These are phyloP conservation scores for Gobio gobio DNA, from an alignment of 2,113 vertebrate genomes.

Conservation along the genomic window DNA sequence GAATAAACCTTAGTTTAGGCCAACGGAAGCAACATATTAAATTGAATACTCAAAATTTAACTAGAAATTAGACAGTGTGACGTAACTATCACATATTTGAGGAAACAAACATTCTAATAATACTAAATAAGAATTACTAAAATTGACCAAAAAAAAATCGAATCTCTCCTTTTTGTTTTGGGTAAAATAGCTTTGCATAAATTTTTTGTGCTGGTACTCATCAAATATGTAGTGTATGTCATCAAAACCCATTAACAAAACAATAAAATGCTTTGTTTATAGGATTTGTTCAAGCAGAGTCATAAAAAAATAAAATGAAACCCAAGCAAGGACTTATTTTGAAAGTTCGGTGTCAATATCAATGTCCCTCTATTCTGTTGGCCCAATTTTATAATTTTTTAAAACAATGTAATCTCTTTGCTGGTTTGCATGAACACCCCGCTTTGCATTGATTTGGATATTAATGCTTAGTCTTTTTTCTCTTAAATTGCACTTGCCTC, in stretches of 20 bases:
- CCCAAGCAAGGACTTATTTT: not conserved
- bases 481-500: conserved; percentile 16
- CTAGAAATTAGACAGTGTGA: too few relatives aligned
- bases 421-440: conserved; percentile 17
- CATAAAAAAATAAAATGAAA: not conserved
- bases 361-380: not conserved
- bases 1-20: not conserved
- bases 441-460: conserved; percentile 26
- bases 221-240: not conserved
- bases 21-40: not conserved
- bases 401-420: not conserved
- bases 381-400: too few relatives aligned
- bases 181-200: too few relatives aligned
- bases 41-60: not conserved
- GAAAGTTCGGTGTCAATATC: not conserved
- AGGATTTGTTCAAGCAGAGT: not conserved
- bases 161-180: too few relatives aligned
- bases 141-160: too few relatives aligned
- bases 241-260: not conserved
- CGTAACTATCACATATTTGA: not conserved
- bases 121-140: not conserved
- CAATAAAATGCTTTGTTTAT: not conserved
- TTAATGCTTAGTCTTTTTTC: not conserved
- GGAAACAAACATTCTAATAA: not conserved
- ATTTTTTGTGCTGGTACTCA: too few relatives aligned